Conservation (phyloP, 2,888 invertebrate genomes). For the Octodonta nipae region DNA sequence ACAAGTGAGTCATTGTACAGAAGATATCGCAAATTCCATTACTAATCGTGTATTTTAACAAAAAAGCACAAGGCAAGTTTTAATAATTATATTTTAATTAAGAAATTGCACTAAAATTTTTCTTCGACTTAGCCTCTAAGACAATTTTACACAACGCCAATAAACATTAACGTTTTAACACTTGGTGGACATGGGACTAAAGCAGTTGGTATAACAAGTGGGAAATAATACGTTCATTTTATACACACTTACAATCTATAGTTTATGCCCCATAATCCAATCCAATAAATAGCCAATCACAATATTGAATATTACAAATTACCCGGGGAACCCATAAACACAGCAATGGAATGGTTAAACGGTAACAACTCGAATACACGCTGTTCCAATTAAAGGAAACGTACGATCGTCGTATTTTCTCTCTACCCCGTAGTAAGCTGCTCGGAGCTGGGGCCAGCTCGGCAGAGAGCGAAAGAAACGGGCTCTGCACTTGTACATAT, state of each 20-base stretch:
- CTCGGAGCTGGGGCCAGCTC: too few relatives aligned
- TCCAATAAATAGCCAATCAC: constrained; percentile 32
- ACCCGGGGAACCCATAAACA: constrained; percentile 28
- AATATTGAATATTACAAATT: constrained; percentile 34
- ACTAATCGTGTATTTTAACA: too few relatives aligned
- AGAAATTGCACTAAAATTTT: too few relatives aligned
- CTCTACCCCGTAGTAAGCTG: constrained; percentile 16
- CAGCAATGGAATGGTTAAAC: constrained; percentile 26
- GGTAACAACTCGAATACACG: constrained; percentile 29
- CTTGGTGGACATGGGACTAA: constrained; percentile 10
- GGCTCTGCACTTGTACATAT: too few relatives aligned
- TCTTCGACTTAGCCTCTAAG: too few relatives aligned
- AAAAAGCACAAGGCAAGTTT: too few relatives aligned
- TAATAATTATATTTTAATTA: too few relatives aligned
- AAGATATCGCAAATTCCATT: too few relatives aligned
- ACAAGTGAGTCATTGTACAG: too few relatives aligned
- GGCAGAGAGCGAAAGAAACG: too few relatives aligned
- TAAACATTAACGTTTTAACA: constrained; percentile 14
- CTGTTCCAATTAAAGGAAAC: constrained; percentile 34
- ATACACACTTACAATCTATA: constrained; percentile 24
- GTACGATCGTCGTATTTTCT: constrained; percentile 29
- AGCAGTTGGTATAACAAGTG: constrained; percentile 13
- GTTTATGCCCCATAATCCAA: constrained; percentile 28
- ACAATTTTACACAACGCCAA: constrained; percentile 6
- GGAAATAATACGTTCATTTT: constrained; percentile 22